phyloP scores from a whole-genome alignment of 2,113 vertebrate genomes.

The Dipodomys spectabilis region DNA sequence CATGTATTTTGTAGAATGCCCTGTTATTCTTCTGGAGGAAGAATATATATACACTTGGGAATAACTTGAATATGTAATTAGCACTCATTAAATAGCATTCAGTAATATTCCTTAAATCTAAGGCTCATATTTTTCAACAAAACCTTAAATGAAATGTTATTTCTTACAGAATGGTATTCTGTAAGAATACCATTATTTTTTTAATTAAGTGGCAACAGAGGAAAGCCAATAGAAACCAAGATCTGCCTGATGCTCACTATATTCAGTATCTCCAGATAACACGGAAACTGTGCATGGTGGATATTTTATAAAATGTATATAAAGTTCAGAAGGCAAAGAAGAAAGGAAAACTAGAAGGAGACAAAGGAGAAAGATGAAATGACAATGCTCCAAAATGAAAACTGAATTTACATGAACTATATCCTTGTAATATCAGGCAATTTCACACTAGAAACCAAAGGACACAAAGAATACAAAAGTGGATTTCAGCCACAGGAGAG shows the following conservation, averaged over 20 bases:
- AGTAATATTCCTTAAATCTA: neutral
- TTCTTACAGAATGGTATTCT: neutral
- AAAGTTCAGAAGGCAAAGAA: neutral
- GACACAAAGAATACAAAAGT: no score
- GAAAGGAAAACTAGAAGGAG: neutral
- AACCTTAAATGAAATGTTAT: slow-evolving; percentile 19
- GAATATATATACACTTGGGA: no score
- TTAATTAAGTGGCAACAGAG: neutral
- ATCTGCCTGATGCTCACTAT: neutral
- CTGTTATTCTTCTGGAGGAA: neutral
- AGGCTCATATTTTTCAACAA: neutral
- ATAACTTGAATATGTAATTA: neutral
- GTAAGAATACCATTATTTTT: neutral
- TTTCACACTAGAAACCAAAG: neutral
- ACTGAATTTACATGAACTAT: neutral
- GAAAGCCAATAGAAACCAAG: neutral
- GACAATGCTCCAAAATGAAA: neutral
- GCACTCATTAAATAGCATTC: neutral
- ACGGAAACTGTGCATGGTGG: neutral
- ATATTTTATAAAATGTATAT: neutral
- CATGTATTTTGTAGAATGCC: neutral
- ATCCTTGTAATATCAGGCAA: neutral
- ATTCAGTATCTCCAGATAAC: neutral
- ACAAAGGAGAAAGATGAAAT: neutral
- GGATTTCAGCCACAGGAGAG: neutral